Evolutionary conservation across 2,888 invertebrate genomes (phyloP).

Genomic region (Taenaris catops): DNA sequence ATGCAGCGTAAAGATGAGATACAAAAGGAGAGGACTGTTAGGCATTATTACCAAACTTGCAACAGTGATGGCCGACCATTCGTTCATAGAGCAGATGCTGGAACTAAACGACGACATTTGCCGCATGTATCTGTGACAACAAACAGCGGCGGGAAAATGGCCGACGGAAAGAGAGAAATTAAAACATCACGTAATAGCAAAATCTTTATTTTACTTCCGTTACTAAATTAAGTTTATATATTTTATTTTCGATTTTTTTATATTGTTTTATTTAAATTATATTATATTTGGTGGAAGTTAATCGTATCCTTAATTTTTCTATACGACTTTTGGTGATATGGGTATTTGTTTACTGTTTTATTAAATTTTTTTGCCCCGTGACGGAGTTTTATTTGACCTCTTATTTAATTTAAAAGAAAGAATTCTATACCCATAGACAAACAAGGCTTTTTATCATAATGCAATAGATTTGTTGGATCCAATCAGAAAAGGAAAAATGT

Average conservation of each 20-base stretch:
- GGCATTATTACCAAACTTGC: slow-evolving; percentile 83
- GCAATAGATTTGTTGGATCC: too few species aligned
- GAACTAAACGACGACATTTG: slow-evolving; percentile 91
- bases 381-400: slow-evolving; percentile 10
- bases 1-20: slow-evolving; percentile 87
- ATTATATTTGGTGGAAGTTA: too few species aligned
- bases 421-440: too few species aligned
- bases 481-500: too few species aligned
- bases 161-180: too few species aligned
- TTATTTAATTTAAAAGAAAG: too few species aligned
- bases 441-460: too few species aligned
- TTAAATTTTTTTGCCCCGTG: slow-evolving; percentile 6
- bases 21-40: slow-evolving; percentile 82
- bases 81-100: slow-evolving; percentile 87
- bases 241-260: slow-evolving; percentile 4
- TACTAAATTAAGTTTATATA: slow-evolving; percentile 30
- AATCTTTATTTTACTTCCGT: too few species aligned
- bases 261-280: slow-evolving; percentile 11
- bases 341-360: slow-evolving; percentile 1
- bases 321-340: slow-evolving; percentile 10
- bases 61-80: slow-evolving; percentile 83
- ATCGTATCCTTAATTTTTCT: too few species aligned
- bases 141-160: slow-evolving; percentile 30
- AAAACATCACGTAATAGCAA: too few species aligned
- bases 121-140: slow-evolving; percentile 82